Conservation (phyloP, 2,888 invertebrate species). For the Caenorhabditis sp. region DNA sequence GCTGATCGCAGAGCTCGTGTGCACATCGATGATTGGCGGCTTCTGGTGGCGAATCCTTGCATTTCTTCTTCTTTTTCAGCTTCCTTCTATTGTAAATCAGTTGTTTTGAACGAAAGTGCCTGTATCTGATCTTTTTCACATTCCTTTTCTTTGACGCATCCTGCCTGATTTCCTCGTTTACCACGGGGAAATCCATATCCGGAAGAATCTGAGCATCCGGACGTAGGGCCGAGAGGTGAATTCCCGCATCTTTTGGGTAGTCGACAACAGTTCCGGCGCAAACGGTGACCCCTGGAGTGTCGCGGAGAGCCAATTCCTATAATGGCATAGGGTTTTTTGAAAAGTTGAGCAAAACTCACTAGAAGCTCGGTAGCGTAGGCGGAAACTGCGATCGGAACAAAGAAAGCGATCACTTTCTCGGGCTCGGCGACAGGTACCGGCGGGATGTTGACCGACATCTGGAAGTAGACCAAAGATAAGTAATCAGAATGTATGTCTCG, state of each 20-base stretch:
- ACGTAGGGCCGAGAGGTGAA: not conserved
- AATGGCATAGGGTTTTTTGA: not conserved
- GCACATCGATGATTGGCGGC: not conserved
- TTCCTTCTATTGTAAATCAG: no score
- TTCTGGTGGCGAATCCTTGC: not conserved
- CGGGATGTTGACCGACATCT: not conserved
- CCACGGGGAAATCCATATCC: no score
- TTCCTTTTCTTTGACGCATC: no score
- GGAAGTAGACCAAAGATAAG: no score
- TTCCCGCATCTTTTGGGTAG: not conserved
- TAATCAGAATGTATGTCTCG: no score
- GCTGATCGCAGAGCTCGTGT: not conserved
- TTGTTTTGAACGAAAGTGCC: no score
- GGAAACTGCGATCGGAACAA: slow-evolving; percentile 7
- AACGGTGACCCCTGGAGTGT: not conserved
- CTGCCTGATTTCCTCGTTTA: no score
- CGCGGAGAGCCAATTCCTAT: not conserved
- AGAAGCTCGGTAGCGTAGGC: slow-evolving; percentile 23
- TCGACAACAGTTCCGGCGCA: not conserved
- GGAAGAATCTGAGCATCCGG: not conserved
- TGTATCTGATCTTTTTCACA: no score
- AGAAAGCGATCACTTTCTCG: slow-evolving; percentile 7
- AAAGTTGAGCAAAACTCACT: slow-evolving; percentile 18
- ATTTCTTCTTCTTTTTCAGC: not conserved
- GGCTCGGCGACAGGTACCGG: not conserved